These are phyloP conservation scores for Trididemnum miniatum DNA, from an alignment of 23 tunicate genomes.

Conservation along the genomic window DNA sequence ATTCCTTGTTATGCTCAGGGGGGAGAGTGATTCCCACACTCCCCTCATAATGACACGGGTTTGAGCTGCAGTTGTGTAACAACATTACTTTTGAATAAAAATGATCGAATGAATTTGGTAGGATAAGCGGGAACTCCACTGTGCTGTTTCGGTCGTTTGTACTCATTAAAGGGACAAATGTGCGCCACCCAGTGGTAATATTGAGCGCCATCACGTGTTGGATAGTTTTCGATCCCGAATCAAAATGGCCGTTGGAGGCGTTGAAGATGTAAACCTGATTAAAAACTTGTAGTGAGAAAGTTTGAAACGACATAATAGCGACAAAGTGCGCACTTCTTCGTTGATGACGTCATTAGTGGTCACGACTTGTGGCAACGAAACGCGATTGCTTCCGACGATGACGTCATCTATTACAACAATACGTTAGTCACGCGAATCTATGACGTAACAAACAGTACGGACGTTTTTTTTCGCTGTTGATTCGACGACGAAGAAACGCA, in stretches of 20 bases:
- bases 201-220: background rate
- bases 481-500: background rate
- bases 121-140: background rate
- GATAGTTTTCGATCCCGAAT: background rate
- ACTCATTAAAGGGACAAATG: background rate
- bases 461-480: background rate
- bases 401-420: too few relatives aligned
- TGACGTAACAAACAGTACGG: too few relatives aligned
- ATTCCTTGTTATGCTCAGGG: background rate
- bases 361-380: background rate
- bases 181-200: conserved; percentile 10
- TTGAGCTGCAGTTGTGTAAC: background rate
- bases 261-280: background rate
- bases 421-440: too few relatives aligned
- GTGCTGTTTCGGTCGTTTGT: background rate
- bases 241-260: background rate
- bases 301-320: too few relatives aligned
- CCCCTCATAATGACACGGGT: background rate
- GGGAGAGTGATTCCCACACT: background rate
- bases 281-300: too few relatives aligned
- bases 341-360: conserved; percentile 10
- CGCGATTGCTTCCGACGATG: too few relatives aligned
- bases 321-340: background rate
- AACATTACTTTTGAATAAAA: background rate
- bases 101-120: background rate